Evolutionary conservation across 1,140 invertebrate species (phyloP).

Genomic region (Caenorhabditis brenneri): DNA sequence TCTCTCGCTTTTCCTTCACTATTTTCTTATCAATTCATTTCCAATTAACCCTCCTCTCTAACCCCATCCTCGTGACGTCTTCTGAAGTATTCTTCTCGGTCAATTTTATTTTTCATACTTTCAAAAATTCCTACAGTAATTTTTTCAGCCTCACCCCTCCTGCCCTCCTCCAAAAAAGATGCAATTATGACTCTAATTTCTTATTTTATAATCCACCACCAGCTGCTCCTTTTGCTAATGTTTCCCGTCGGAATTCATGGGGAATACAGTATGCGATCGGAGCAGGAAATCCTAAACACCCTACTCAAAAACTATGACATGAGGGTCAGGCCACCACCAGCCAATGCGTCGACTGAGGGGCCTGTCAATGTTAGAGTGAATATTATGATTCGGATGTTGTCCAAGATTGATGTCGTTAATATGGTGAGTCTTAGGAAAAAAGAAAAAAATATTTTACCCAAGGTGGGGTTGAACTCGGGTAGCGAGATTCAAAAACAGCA

Average conservation of each 20-base stretch:
- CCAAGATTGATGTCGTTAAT: conserved; percentile 59
- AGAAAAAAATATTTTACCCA: no score
- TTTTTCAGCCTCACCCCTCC: not conserved
- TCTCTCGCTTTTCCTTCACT: not conserved
- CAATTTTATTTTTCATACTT: not conserved
- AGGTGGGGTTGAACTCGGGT: no score
- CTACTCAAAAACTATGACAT: conserved; percentile 55
- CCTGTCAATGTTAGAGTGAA: conserved; percentile 57
- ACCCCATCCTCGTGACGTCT: no score
- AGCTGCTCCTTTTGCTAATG: not conserved
- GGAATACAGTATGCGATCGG: conserved; percentile 29
- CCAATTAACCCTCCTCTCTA: not conserved
- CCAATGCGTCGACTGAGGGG: conserved; percentile 49
- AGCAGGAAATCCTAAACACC: conserved; percentile 56
- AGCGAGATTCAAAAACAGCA: no score
- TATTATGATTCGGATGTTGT: conserved; percentile 60
- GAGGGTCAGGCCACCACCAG: conserved; percentile 54
- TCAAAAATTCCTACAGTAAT: not conserved
- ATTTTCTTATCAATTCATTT: not conserved
- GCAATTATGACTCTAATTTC: conserved; percentile 13
- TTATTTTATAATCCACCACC: not conserved
- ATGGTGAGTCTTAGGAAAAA: conserved; percentile 51
- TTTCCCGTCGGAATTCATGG: not conserved
- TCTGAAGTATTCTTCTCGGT: not conserved
- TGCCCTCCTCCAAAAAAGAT: no score